Base-by-base conservation (phyloP, 64 coral and sea anemone genomes). In the Pocillopora verrucosa region DNA sequence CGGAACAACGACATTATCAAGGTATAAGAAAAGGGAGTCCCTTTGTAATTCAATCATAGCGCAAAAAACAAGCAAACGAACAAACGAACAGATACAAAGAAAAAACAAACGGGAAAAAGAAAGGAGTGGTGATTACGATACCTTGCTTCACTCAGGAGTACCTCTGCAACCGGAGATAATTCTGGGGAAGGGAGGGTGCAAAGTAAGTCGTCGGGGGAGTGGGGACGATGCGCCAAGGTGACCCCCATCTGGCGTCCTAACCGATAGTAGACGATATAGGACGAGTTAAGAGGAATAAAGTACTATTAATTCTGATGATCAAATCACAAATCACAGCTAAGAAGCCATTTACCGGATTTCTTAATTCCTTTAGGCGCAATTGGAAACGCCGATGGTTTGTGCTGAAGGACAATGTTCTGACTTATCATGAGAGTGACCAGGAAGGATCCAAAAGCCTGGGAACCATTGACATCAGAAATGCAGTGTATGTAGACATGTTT, bases 351-450 rank as follows among this genome's bases (percentile, higher is more conserved):
- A 7, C 13, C 16, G 10, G 12, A 58, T 17, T 22, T 45, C 61
- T 34, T 34, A 24, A 56, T 34, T 77, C 34, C 89, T 78, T 57
- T 57, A 99, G 97, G 57, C 93, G 97, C 2, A 99, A 99, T 73
- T 99, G 97, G 97, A 99, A 99, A 80, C 87, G 97, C 16, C 83
- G 97, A 59, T 99, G 97, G 97, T 99, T 99, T 86, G 97, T 99
- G 30, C 75, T 99, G 79, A 95, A 95, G 59, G 93, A 95, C 63
- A 90, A 91, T 20, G 84, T 92, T 35, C 60, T 99, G 26, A 99
- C 93, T 0, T 99, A 99, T 64, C 90, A 99, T n/a, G 97, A 99
- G 59, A 99, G 77, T 30, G 97, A 99, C 86, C 79, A 87, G 36
- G 97, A 99, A 77, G 94, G 94, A 36, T 88, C 97, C 14, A 99